Conservation (phyloP, 2,888 invertebrate genomes). For the Diploptera punctata region DNA sequence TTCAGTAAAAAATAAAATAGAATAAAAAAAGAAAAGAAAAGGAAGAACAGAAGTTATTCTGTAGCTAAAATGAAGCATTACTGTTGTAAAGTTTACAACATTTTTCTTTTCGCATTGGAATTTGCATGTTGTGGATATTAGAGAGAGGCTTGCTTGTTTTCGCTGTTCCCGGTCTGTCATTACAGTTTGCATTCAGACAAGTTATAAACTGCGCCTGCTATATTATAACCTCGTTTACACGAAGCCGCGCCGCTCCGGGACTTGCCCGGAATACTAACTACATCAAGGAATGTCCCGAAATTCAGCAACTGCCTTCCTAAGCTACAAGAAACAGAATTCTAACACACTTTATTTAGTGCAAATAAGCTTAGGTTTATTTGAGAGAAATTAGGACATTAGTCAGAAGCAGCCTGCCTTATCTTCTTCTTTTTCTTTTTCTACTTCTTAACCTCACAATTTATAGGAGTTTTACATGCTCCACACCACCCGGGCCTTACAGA, state of each 20-base stretch:
- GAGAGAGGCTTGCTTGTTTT: conserved; percentile 4
- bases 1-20: too few species aligned
- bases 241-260: background rate
- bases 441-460: too few species aligned
- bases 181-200: conserved; percentile 19
- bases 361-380: too few species aligned
- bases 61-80: background rate
- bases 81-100: background rate
- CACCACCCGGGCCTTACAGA: too few species aligned
- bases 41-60: too few species aligned
- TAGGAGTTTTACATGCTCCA: too few species aligned
- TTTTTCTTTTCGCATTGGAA: background rate
- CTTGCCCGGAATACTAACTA: conserved; percentile 1
- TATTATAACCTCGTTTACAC: conserved; percentile 14
- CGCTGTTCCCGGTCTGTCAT: conserved; percentile 8
- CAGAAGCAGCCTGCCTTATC: too few species aligned
- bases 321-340: too few species aligned
- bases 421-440: too few species aligned
- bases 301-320: background rate
- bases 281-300: background rate
- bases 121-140: conserved; percentile 5
- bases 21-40: too few species aligned
- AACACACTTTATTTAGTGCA: too few species aligned
- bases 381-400: too few species aligned
- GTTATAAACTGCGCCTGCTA: conserved; percentile 12